Conservation (phyloP, 2,797 vertebrate species). For the Carcharodon carcharias region DNA sequence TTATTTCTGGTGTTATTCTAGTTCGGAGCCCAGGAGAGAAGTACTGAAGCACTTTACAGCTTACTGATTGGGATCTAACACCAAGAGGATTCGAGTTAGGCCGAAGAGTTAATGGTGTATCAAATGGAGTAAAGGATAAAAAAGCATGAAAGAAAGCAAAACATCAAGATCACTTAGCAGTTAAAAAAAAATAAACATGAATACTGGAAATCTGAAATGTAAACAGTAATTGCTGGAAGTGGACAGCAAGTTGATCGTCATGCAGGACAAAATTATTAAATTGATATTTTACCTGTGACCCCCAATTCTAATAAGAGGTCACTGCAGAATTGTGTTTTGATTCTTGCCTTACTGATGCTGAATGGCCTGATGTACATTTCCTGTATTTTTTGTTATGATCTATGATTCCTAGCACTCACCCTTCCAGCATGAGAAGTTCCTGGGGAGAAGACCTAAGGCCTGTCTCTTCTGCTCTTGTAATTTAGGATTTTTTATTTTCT, state of each 20-base stretch:
- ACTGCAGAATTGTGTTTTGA: background rate
- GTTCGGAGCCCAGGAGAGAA: background rate
- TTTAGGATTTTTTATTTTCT: background rate
- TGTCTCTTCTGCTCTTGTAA: too few species aligned
- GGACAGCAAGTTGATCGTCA: background rate
- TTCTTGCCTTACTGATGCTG: background rate
- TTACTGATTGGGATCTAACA: conserved; percentile 19
- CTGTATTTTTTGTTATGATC: background rate
- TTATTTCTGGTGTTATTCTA: background rate
- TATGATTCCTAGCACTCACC: background rate
- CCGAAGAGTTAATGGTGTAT: background rate
- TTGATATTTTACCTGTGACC: background rate
- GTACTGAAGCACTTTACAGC: background rate
- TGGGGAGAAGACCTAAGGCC: too few species aligned
- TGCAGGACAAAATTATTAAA: background rate
- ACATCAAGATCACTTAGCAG: background rate
- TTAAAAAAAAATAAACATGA: background rate
- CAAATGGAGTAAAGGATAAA: background rate
- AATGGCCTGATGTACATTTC: background rate
- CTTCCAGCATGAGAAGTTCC: too few species aligned
- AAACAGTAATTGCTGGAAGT: background rate
- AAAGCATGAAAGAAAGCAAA: background rate
- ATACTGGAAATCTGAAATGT: background rate
- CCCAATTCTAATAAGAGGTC: background rate
- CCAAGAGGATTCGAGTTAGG: background rate